Percentiles rank a stretch among this genome's conserved stretches.
Conservation (phyloP, 2,888 invertebrate genomes). For the Microctonus brassicae region DNA sequence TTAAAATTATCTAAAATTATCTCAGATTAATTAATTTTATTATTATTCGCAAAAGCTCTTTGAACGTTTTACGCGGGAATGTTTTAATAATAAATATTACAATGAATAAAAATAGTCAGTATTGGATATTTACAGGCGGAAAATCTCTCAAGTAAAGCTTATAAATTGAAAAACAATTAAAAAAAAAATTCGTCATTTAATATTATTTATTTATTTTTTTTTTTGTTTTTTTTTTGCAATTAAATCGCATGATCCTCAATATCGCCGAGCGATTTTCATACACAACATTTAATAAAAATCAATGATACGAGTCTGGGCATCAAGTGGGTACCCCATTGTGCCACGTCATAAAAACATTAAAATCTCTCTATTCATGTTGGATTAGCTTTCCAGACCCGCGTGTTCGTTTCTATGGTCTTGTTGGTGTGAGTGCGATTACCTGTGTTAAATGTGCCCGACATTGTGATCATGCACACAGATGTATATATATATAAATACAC, state of each 20-base stretch:
- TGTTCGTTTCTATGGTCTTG: conserved; percentile 21
- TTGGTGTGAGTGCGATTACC: conserved; percentile 43
- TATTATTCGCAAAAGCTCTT: no score
- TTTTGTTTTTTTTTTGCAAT: background rate
- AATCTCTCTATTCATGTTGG: conserved; percentile 68
- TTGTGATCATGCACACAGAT: conserved; percentile 36
- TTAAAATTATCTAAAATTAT: no score
- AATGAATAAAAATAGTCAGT: no score
- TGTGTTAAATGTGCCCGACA: conserved; percentile 23
- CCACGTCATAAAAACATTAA: conserved; percentile 68
- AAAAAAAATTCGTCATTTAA: conserved; percentile 16
- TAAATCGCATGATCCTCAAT: conserved; percentile 19
- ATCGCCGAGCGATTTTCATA: conserved; percentile 26
- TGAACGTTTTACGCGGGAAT: no score
- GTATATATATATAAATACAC: conserved; percentile 47
- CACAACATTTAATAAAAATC: conserved; percentile 65
- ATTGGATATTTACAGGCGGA: no score
- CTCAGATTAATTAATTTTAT: no score
- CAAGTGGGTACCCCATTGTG: conserved; percentile 68
- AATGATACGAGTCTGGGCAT: conserved; percentile 61
- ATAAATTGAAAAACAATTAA: no score
- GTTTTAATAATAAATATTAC: no score
- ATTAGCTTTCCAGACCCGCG: conserved; percentile 54
- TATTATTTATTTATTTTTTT: background rate
- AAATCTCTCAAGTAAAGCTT: no score